Conservation (phyloP, 2,888 invertebrate genomes). For the Odontomyia ornata region DNA sequence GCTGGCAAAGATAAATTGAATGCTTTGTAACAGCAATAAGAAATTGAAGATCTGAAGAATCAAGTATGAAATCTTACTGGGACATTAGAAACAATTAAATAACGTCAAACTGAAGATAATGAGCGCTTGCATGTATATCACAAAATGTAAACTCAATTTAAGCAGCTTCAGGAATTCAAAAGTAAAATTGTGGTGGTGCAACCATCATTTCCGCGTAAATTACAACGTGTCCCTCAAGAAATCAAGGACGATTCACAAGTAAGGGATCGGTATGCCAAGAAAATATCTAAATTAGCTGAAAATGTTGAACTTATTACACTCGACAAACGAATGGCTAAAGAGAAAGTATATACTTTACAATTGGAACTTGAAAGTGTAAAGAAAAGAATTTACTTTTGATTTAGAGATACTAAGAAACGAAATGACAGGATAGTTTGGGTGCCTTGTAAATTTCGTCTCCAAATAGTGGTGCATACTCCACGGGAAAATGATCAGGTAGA, state of each 20-base stretch:
- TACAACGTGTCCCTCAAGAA: conserved; percentile 87
- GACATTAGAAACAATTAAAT: conserved; percentile 89
- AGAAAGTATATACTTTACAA: conserved; percentile 83
- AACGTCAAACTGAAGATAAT: conserved; percentile 89
- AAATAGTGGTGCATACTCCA: no score
- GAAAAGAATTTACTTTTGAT: conserved; percentile 92
- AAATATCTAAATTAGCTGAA: conserved; percentile 91
- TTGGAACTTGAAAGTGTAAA: conserved; percentile 87
- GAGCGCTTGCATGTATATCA: conserved; percentile 92
- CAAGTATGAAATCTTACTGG: conserved; percentile 89
- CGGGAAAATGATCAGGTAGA: no score
- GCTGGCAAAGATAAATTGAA: conserved; percentile 75
- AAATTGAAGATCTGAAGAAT: conserved; percentile 74
- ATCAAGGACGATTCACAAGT: conserved; percentile 89
- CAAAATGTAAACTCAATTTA: conserved; percentile 86
- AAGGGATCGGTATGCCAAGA: conserved; percentile 87
- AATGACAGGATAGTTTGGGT: no score
- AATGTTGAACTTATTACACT: conserved; percentile 97
- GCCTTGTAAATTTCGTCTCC: no score
- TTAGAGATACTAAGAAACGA: conserved; percentile 84
- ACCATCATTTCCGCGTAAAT: conserved; percentile 84
- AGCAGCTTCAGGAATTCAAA: conserved; percentile 94
- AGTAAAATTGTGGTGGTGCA: conserved; percentile 90
- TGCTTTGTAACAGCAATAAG: conserved; percentile 75
- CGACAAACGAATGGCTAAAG: conserved; percentile 99